These are phyloP conservation scores for Acomys russatus DNA, from an alignment of 2,797 vertebrate species.

Conservation along the genomic window DNA sequence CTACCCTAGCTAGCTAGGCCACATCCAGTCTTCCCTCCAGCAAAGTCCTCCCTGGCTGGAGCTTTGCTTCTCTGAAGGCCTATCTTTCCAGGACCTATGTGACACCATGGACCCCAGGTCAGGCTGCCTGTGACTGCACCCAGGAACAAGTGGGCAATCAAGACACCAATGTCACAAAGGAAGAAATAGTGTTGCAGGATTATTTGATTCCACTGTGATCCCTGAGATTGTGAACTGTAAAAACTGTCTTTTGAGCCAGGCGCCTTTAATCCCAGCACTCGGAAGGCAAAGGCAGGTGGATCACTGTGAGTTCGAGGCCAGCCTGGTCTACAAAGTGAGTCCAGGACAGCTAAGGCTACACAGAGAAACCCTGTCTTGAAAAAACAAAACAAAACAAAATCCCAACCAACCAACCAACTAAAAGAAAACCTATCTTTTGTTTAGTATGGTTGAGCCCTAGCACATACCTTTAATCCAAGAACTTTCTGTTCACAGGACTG, in stretches of 20 bases:
- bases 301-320: background rate
- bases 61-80: background rate
- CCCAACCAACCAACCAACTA: too few species aligned
- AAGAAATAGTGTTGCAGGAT: background rate
- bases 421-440: too few species aligned
- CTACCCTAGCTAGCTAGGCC: background rate
- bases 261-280: background rate
- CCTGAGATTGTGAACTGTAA: too few species aligned
- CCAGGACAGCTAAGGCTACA: too few species aligned
- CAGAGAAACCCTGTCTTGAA: too few species aligned
- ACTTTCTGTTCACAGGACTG: too few species aligned
- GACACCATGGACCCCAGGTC: background rate
- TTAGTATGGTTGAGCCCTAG: too few species aligned
- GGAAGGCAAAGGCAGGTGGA: background rate
- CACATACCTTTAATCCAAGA: too few species aligned
- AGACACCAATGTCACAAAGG: rapidly evolving
- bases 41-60: background rate
- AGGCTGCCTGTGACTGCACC: rapidly evolving
- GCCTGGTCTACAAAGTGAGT: background rate
- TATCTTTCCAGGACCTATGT: background rate
- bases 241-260: background rate
- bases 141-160: background rate
- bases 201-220: too few species aligned
- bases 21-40: background rate
- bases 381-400: too few species aligned